Base-by-base conservation (phyloP, 2,888 invertebrate genomes). In the Clunio marinus region DNA sequence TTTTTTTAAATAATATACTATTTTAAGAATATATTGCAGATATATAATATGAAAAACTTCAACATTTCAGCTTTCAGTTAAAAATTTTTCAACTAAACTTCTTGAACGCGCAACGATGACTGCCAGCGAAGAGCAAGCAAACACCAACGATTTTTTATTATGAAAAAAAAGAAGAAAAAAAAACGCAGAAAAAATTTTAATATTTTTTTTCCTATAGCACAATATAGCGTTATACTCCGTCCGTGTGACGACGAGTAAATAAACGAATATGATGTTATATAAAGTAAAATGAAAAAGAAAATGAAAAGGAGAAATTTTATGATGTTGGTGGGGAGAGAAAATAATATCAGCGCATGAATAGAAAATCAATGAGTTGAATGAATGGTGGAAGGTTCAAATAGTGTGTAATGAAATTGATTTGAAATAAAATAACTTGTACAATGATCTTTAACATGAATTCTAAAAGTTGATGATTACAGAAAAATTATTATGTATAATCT, bases 171-270 rank as follows among this genome's bases (percentile, higher is more conserved):
- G 20, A 28, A 66, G 35, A 35, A 66, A 55, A 57, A 62, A 63
- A 66, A 66, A 66, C 66, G 66, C 66, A 66, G 55, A 66, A 66
- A 55, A 55, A 22, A 24, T 63, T 63, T 66, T 45, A 28, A 55
- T 63, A 63, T 63, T 46, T 63, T 63, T 27, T 63, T 46, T 28
- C 20, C 15, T 24, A 45, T 24, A 46, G n/a, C 22, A 27, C 17
- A 51, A 32, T 17, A 5, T 7, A 57, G 57, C 57, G 57, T 13
- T 25, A 8, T 22, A 22, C 57, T 57, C 57, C 20, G n/a, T 32
- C 59, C 35, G 35, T 59, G 59, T 59, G 59, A 59, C 35, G 20
- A 32, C 59, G 35, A 32, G 35, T 35, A 66, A 22, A 66, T 37
- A 63, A 27, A 66, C 66, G 66, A 66, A 46, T n/a, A 28, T 46